Evolutionary conservation across 2,888 invertebrate genomes (phyloP), one percentile per base, ranked within the genome.

Genomic region (Boloria selene): DNA sequence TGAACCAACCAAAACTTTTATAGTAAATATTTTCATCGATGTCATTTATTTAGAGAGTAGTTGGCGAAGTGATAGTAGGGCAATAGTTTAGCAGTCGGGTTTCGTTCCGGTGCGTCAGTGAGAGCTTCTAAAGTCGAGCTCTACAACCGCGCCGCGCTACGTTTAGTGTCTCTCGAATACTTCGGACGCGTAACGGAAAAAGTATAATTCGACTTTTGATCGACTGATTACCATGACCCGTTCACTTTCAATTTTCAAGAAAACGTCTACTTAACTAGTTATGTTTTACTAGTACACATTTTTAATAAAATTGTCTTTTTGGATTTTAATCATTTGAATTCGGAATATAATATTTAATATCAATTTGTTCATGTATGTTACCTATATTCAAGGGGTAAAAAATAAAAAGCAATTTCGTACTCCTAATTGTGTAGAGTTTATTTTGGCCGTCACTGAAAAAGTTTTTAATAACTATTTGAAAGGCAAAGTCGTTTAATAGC

Each of bases 51-150:
- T 81, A 82, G 82, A 83, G 80, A 84, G 81, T 79, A 72, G 80
- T 81, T 79, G 76, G 80, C 75, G 71, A 83, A 88, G 89, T 87
- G 87, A 89, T 88, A 90, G 89, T 90, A 89, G 89, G 88, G 82
- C 90, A 86, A 76, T 72, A 69, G 74, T 75, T 73, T 79, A 76
- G 79, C 76, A 80, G 78, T 79, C 81, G 78, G 78, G 78, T 84
- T 81, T 80, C 80, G 82, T 82, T 86, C 81, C 81, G 84, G 81
- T 75, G 81, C 77, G 82, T 79, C 78, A 80, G 82, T 84, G 82
- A 83, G 83, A 83, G 83, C 74, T 75, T 76, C 75, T 77, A 74
- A 75, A 74, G 72, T 73, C 59, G 64, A 47, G 64, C 58, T 38
- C 50, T 18, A 38, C 59, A 38, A 31, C n/a, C n/a, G n/a, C 17